Evolutionary conservation across 2,888 invertebrate species (phyloP), one percentile per base, ranked within the genome.

Genomic region (Cosmia trapezina): DNA sequence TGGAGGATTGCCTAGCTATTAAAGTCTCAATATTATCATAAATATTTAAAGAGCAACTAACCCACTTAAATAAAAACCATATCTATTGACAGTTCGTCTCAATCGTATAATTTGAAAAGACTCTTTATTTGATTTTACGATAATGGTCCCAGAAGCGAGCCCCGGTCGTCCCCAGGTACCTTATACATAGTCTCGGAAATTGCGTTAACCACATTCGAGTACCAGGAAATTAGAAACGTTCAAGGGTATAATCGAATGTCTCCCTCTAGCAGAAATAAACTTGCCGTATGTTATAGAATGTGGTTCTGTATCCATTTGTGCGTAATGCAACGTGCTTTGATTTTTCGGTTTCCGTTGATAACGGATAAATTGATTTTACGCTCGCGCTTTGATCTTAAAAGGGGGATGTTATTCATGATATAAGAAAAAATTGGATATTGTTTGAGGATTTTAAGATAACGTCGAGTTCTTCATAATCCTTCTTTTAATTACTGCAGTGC

Each of bases 171-270:
- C 93, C 93, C 93, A 92, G 94, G 95, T 94, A 94, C 90, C 87
- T 88, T 87, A 89, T 88, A 90, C 91, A 91, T 92, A 92, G 92
- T 87, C 92, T 93, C 94, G 96, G 96, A 96, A 96, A 96, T 96
- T 96, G 94, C 93, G 94, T 94, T 96, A 95, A 95, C 95, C 95
- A 94, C 94, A 94, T 94, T 94, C 92, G 92, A 93, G 91, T 91
- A 93, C 93, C 96, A 95, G 96, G 96, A 96, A 96, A 96, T 96
- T 96, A 96, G 95, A 95, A 96, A 95, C 93, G 95, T 94, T 95
- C 91, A 92, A 93, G 93, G 92, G 92, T 94, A 93, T 95, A 94
- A 96, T 95, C 95, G 95, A 95, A 96, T 95, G 93, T 94, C 93
- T 92, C 91, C 89, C 88, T 89, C 89, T 90, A 90, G 90, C 89